Evolutionary conservation across 2,888 invertebrate genomes (phyloP).

Genomic region (Chydorus sphaericus): DNA sequence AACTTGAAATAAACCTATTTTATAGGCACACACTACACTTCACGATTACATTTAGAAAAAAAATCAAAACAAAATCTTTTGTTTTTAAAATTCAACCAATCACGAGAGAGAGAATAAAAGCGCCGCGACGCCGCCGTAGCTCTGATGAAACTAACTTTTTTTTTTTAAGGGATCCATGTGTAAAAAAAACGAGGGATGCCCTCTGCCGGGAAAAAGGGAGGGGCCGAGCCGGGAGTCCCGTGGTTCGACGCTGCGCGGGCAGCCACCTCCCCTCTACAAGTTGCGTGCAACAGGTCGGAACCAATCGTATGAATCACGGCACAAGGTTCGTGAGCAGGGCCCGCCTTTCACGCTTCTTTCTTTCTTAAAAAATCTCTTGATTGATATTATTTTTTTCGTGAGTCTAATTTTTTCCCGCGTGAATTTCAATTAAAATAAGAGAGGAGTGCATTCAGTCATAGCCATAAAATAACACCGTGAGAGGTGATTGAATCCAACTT

Average conservation of each 20-base stretch:
- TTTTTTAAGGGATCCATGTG: background rate
- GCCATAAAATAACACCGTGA: too few relatives aligned
- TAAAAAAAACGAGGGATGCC: background rate
- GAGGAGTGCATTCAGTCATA: too few relatives aligned
- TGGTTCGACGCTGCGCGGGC: background rate
- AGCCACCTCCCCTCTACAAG: background rate
- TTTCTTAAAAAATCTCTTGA: background rate
- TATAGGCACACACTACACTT: background rate
- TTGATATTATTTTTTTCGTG: background rate
- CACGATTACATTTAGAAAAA: too few relatives aligned
- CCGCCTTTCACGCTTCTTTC: background rate
- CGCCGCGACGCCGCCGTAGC: slow-evolving; percentile 6
- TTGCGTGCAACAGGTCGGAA: background rate
- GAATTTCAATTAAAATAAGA: too few relatives aligned
- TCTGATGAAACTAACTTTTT: background rate
- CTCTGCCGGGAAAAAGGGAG: background rate
- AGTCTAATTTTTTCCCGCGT: background rate
- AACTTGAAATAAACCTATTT: background rate
- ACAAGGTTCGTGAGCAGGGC: too few relatives aligned
- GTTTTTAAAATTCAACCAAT: background rate
- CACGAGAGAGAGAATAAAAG: background rate
- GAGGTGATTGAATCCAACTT: too few relatives aligned
- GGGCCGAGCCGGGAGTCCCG: background rate
- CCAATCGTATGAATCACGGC: background rate
- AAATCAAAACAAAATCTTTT: background rate